A percentile compares a stretch with the other conserved stretches of the same genome.
Evolutionary conservation across 2,113 vertebrate genomes (phyloP).

Genomic region (Stictonetta naevosa): DNA sequence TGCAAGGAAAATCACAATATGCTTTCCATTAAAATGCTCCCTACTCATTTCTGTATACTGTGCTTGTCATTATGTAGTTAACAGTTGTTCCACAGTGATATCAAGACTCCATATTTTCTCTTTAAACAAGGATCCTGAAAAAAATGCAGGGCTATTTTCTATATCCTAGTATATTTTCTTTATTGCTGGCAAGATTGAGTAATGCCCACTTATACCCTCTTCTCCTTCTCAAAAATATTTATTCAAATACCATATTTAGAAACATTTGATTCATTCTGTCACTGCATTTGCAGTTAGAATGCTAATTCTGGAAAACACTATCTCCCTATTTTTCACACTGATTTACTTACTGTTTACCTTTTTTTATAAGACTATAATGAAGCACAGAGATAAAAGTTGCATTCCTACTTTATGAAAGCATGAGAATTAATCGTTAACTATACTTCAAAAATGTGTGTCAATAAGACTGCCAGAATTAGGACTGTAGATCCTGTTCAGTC

Average conservation of each 20-base stretch:
- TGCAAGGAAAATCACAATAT: constrained; percentile 69
- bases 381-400: neutral
- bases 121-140: neutral
- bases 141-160: neutral
- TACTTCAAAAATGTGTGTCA: neutral
- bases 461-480: neutral
- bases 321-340: neutral
- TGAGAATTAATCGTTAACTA: neutral
- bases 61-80: neutral
- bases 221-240: constrained; percentile 29
- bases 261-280: constrained; percentile 5
- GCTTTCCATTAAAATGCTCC: constrained; percentile 18
- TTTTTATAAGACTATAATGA: neutral
- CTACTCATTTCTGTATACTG: neutral
- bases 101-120: neutral
- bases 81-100: neutral
- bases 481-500: neutral
- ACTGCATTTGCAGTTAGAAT: neutral
- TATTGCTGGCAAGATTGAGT: neutral
- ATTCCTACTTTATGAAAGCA: neutral
- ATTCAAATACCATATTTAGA: constrained; percentile 12
- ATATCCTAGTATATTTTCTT: neutral
- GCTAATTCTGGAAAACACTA: neutral
- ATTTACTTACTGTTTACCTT: constrained; percentile 1
- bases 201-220: neutral